Evolutionary conservation across 2,888 invertebrate genomes (phyloP).

Genomic region (Amblyjoppa fuscipennis): DNA sequence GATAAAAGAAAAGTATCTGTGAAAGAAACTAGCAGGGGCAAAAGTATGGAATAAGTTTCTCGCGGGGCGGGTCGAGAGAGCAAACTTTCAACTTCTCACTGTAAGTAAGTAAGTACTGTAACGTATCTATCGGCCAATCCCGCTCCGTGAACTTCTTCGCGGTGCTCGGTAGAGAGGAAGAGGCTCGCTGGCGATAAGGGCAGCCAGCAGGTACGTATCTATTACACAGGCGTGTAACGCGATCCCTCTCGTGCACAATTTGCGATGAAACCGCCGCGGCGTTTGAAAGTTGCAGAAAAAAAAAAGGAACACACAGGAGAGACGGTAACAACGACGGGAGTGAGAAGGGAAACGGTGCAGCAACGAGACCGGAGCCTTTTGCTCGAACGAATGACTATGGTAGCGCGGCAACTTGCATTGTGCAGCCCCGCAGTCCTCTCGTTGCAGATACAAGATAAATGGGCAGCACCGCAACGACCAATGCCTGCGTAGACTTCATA

Average conservation of each 20-base stretch:
- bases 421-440: slow-evolving; percentile 50
- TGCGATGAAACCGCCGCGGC: slow-evolving; percentile 53
- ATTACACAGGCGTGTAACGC: slow-evolving; percentile 63
- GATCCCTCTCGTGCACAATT: slow-evolving; percentile 53
- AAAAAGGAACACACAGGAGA: neutral
- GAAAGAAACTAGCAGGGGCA: neutral
- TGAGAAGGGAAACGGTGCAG: slow-evolving; percentile 16
- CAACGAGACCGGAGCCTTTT: slow-evolving; percentile 24
- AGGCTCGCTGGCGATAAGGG: slow-evolving; percentile 56
- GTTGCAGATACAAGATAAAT: slow-evolving; percentile 71
- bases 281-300: slow-evolving; percentile 15
- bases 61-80: slow-evolving; percentile 10
- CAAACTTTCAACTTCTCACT: slow-evolving; percentile 33
- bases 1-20: neutral
- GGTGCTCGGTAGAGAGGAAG: slow-evolving; percentile 33
- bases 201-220: slow-evolving; percentile 67
- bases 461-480: slow-evolving; percentile 62
- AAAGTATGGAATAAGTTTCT: slow-evolving; percentile 46
- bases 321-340: slow-evolving; percentile 39
- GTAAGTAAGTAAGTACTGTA: slow-evolving; percentile 23
- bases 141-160: slow-evolving; percentile 60
- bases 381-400: slow-evolving; percentile 61
- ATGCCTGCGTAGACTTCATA: slow-evolving; percentile 55
- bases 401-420: slow-evolving; percentile 58
- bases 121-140: slow-evolving; percentile 58